Conservation (phyloP, 2,113 vertebrate genomes). For the Ursus arctos region DNA sequence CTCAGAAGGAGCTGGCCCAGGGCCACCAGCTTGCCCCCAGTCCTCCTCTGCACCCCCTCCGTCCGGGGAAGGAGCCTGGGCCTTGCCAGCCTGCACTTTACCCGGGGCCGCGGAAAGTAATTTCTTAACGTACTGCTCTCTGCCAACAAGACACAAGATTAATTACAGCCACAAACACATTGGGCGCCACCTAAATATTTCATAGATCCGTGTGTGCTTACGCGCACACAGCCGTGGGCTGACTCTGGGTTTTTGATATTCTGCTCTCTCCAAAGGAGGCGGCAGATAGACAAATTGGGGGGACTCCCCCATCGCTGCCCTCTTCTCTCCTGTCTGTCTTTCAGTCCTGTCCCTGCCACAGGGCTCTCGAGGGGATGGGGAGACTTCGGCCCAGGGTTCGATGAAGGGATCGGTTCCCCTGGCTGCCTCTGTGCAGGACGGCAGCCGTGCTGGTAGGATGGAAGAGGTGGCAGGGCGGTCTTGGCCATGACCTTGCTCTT, state of each 20-base stretch:
- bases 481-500: background rate
- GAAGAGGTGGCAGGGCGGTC: background rate
- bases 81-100: background rate
- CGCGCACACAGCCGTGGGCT: constrained; percentile 37
- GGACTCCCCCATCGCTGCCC: rapidly evolving
- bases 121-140: constrained; percentile 70
- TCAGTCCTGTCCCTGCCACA: background rate
- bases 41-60: rapidly evolving
- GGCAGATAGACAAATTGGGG: too few species aligned
- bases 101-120: background rate
- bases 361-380: background rate
- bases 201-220: constrained; percentile 46
- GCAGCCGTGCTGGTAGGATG: background rate
- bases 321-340: background rate
- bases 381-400: background rate
- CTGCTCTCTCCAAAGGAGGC: constrained; percentile 57
- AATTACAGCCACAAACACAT: constrained; percentile 83
- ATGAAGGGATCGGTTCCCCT: background rate
- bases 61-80: background rate
- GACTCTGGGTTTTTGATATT: background rate
- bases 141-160: constrained; percentile 79
- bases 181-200: constrained; percentile 85
- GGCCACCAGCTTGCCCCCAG: background rate
- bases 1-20: background rate
- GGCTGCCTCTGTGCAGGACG: background rate